Conservation (phyloP, 2,888 invertebrate species). For the Sceliomorpha sp. region DNA sequence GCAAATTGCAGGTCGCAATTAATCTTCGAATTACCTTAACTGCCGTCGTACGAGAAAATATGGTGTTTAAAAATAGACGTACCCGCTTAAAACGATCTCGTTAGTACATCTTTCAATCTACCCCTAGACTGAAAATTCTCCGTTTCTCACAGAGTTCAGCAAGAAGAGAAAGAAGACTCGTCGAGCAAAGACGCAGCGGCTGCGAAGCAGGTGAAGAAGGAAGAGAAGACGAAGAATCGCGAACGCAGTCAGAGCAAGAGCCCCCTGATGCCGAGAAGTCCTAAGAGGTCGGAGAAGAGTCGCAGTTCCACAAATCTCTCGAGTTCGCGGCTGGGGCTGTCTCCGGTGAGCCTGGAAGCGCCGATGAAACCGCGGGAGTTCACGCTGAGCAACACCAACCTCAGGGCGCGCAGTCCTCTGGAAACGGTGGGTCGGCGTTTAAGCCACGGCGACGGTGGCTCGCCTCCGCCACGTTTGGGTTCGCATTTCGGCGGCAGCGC, state of each 20-base stretch:
- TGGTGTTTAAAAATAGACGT: no score
- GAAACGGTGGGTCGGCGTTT: slow-evolving; percentile 76
- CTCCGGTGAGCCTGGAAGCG: slow-evolving; percentile 70
- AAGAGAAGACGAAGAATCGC: slow-evolving; percentile 66
- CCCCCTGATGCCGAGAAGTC: slow-evolving; percentile 73
- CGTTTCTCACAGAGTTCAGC: slow-evolving; percentile 71
- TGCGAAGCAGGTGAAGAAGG: slow-evolving; percentile 60
- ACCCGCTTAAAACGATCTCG: no score
- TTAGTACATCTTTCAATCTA: no score
- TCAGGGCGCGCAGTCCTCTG: slow-evolving; percentile 75
- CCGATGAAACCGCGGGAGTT: slow-evolving; percentile 76
- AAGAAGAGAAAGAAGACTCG: slow-evolving; percentile 74
- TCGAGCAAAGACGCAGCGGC: slow-evolving; percentile 63
- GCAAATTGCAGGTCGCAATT: no score
- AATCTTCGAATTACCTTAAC: no score
- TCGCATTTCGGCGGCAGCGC: slow-evolving; percentile 75
- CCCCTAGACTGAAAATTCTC: no score
- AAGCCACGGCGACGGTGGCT: slow-evolving; percentile 76
- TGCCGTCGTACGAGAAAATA: no score
- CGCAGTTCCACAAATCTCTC: slow-evolving; percentile 75
- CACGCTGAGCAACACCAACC: slow-evolving; percentile 76
- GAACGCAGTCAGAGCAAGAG: slow-evolving; percentile 76
- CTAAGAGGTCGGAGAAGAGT: slow-evolving; percentile 72
- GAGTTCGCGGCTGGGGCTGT: slow-evolving; percentile 70
- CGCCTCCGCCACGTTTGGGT: slow-evolving; percentile 73